Percentiles rank a stretch among this genome's conserved stretches.
These are phyloP conservation scores for Mimachlamys varia DNA, from an alignment of 2,888 invertebrate genomes.

Conservation along the genomic window DNA sequence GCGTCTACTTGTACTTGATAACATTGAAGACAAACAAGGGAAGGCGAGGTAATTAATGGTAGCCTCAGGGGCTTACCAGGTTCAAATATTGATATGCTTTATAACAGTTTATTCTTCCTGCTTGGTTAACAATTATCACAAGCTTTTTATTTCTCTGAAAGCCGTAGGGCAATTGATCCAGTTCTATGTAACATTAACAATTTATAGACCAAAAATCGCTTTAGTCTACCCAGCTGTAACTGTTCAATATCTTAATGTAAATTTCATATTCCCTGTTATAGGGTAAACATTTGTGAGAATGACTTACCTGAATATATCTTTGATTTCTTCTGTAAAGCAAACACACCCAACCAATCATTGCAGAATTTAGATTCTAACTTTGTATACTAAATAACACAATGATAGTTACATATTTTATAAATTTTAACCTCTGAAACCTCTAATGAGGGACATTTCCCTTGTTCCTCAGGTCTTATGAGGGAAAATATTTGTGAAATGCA, in stretches of 20 bases:
- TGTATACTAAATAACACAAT: too few species aligned
- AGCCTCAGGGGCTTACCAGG: not conserved
- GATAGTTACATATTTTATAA: too few species aligned
- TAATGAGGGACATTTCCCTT: too few species aligned
- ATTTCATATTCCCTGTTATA: not conserved
- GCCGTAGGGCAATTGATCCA: not conserved
- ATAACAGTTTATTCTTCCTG: not conserved
- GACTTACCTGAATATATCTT: too few species aligned
- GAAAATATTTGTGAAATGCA: too few species aligned
- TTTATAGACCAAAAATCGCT: not conserved
- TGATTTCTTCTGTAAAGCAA: too few species aligned
- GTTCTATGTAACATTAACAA: not conserved
- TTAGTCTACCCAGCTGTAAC: not conserved
- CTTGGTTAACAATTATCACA: not conserved
- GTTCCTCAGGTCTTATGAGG: too few species aligned
- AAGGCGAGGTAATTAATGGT: not conserved
- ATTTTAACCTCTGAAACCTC: too few species aligned
- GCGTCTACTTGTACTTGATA: not conserved
- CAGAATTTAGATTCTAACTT: too few species aligned
- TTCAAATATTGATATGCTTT: constrained; percentile 1
- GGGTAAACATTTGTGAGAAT: too few species aligned
- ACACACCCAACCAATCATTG: too few species aligned
- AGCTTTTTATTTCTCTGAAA: not conserved
- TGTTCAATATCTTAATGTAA: too few species aligned
- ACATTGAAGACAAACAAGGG: not conserved